A percentile compares a stretch with the other conserved stretches of the same genome.
These are phyloP conservation scores for Hoplodrina ambigua DNA, from an alignment of 2,888 invertebrate species.

Conservation along the genomic window DNA sequence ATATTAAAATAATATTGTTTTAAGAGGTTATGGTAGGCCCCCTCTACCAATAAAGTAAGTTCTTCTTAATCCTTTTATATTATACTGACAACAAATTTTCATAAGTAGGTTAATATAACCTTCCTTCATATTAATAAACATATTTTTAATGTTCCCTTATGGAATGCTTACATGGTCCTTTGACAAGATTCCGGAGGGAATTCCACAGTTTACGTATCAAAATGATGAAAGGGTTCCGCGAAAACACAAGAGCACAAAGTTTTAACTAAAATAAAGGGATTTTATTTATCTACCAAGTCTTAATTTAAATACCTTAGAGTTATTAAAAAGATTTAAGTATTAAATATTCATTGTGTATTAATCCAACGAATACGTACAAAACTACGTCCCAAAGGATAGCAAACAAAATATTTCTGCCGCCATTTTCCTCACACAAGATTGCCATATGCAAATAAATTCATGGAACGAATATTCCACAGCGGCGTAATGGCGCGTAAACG, in stretches of 20 bases:
- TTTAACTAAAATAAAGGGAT: too few species aligned
- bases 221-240: not conserved
- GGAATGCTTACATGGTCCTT: not conserved
- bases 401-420: constrained; percentile 16
- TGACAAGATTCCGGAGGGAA: not conserved
- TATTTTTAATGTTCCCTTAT: not conserved
- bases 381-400: not conserved
- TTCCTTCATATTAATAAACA: not conserved
- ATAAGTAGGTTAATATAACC: too few species aligned
- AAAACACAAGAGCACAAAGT: not conserved
- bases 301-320: not conserved
- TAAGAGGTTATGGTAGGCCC: too few species aligned
- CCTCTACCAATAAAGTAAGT: too few species aligned
- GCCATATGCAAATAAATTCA: constrained; percentile 46
- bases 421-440: constrained; percentile 21
- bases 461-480: constrained; percentile 10
- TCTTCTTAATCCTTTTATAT: too few species aligned
- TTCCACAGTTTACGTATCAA: not conserved
- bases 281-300: too few species aligned
- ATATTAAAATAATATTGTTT: too few species aligned
- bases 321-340: not conserved
- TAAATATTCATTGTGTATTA: too few species aligned
- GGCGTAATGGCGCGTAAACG: constrained; percentile 24
- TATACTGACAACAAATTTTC: too few species aligned
- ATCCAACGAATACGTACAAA: not conserved